Evolutionary conservation across 2,888 invertebrate species (phyloP).

Genomic region (Reticulitermes lucifugus): DNA sequence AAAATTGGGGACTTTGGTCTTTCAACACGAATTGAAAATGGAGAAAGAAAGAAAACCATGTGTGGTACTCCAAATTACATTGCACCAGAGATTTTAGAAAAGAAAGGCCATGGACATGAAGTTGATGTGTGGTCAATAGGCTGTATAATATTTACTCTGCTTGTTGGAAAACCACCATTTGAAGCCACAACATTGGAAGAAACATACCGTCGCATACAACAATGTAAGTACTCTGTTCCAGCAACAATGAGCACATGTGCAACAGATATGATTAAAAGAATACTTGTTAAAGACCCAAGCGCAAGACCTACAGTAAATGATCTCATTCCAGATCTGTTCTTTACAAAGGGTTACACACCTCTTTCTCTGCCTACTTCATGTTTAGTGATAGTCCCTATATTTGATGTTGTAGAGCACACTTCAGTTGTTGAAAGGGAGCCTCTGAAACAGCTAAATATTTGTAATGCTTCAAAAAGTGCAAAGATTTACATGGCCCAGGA

Average conservation of each 20-base stretch:
- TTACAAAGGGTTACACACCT: slow-evolving; percentile 51
- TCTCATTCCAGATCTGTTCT: slow-evolving; percentile 61
- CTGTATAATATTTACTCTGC: slow-evolving; percentile 69
- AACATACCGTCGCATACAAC: slow-evolving; percentile 69
- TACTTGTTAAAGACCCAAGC: no score
- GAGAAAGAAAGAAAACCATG: slow-evolving; percentile 70
- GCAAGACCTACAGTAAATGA: slow-evolving; percentile 54
- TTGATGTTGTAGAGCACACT: not conserved
- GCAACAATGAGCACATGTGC: slow-evolving; percentile 57
- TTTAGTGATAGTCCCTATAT: slow-evolving; percentile 18
- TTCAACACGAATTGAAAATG: slow-evolving; percentile 64
- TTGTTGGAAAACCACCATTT: slow-evolving; percentile 73
- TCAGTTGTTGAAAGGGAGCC: not conserved
- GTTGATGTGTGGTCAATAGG: slow-evolving; percentile 75
- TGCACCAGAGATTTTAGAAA: slow-evolving; percentile 72
- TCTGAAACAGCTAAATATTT: not conserved
- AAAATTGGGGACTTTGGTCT: slow-evolving; percentile 71
- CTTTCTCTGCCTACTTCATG: slow-evolving; percentile 28
- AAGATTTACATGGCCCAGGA: not conserved
- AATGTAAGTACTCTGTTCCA: slow-evolving; percentile 65
- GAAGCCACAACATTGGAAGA: slow-evolving; percentile 71
- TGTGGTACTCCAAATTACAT: slow-evolving; percentile 77
- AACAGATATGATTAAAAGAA: slow-evolving; percentile 60
- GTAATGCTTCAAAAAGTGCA: not conserved
- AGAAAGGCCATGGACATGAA: slow-evolving; percentile 73